Evolutionary conservation across 2,113 vertebrate species (phyloP).

Genomic region (Eolophus roseicapilla): DNA sequence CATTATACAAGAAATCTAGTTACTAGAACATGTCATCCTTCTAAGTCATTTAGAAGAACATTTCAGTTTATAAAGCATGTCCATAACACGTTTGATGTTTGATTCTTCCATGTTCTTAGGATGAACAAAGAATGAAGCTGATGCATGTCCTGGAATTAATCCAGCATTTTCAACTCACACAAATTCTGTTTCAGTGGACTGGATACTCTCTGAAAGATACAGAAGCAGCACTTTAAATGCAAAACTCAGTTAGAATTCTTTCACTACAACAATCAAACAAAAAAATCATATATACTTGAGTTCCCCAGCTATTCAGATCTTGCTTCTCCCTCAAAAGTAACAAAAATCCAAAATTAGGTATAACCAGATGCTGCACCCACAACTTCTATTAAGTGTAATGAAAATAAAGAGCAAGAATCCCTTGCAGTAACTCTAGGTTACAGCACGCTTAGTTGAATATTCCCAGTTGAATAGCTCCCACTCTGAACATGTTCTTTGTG

Average conservation of each 20-base stretch:
- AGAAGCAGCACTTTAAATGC: not conserved
- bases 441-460: no score
- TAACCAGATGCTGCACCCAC: not conserved
- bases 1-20: constrained; percentile 2
- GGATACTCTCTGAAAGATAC: not conserved
- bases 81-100: not conserved
- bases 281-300: not conserved
- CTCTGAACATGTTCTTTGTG: not conserved
- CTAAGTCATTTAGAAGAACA: not conserved
- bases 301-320: not conserved
- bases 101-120: not conserved
- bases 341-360: not conserved
- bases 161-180: constrained; percentile 4
- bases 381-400: not conserved
- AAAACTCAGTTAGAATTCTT: not conserved
- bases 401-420: not conserved
- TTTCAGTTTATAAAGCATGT: not conserved
- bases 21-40: not conserved
- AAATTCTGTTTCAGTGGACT: constrained; percentile 12
- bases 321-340: not conserved
- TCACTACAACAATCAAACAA: not conserved
- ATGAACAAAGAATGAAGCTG: constrained; percentile 11
- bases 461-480: not conserved
- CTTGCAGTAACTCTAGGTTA: not conserved
- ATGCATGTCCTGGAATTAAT: not conserved